Evolutionary conservation across 2,113 vertebrate species (phyloP).

Genomic region (Cardinalis cardinalis): DNA sequence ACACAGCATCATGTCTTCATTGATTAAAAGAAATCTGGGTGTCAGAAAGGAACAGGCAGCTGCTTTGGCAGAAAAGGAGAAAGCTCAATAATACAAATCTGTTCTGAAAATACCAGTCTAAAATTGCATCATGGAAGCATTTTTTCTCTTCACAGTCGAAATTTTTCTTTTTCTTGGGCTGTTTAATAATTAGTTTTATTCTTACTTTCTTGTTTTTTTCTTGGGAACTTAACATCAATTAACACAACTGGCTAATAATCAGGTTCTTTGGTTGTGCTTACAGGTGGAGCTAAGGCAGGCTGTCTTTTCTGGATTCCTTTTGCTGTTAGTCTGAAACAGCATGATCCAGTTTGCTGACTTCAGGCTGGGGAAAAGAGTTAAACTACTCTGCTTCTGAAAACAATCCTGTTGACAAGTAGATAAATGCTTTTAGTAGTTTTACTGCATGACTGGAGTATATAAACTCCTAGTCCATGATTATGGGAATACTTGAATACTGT

Average conservation of each 20-base stretch:
- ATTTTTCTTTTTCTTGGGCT: not conserved
- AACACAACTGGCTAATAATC: not conserved
- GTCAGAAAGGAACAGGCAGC: conserved; percentile 18
- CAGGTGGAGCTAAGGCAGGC: not conserved
- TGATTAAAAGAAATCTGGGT: conserved; percentile 37
- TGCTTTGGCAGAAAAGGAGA: not conserved
- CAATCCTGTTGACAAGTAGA: not conserved
- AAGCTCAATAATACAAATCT: not conserved
- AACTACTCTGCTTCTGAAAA: not conserved
- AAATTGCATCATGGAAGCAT: not conserved
- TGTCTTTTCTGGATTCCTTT: not conserved
- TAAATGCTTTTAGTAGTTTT: not conserved
- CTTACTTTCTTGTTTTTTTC: not conserved
- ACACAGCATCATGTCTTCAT: conserved; percentile 4
- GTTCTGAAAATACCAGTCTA: not conserved
- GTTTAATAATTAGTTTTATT: not conserved
- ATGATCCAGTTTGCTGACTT: not conserved
- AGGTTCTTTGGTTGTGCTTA: not conserved
- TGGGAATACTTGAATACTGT: not conserved
- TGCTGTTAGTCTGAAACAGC: not conserved
- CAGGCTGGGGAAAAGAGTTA: not conserved
- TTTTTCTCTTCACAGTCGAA: not conserved
- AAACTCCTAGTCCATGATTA: not conserved
- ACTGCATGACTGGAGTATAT: not conserved
- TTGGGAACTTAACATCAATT: not conserved